Evolutionary conservation across 2,113 vertebrate species (phyloP), one percentile per base, ranked within the genome.

Genomic region (Dasyurus viverrinus): DNA sequence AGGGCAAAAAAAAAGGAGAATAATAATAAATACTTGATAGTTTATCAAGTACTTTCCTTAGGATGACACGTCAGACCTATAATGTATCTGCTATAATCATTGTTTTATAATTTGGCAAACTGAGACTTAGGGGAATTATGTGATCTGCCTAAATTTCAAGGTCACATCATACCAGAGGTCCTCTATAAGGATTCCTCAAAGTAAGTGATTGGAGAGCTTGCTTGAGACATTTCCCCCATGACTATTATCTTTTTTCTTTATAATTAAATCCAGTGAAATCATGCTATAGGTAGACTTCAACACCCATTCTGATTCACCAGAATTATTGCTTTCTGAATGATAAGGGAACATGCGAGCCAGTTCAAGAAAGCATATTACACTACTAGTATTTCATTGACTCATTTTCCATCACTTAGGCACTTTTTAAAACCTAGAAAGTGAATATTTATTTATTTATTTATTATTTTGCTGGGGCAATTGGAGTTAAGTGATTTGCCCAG

Each of bases 361-460:
- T 84, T 36, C 16, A 76, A 22, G 92, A 68, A 52, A 42, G 8
- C 19, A 53, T 26, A 91, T 68, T 57, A 25, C 26, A 19, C 1
- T 25, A 50, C 27, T 93, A 47, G 93, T 24, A 54, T 89, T 89
- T 95, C 68, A 47, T 90, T n/a, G 68, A 23, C 68, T 94, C 55
- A 5, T 42, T 84, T 84, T 2, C 23, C 7, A 46, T 84, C 94
- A 96, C 90, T 53, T 89, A 92, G n/a, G 90, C 30, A 55, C 5
- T 11, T 7, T 93, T 90, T 89, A 53, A 96, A 46, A 89, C 27
- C 26, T 90, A 92, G 47, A 89, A 90, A 96, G 48, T 42, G 89
- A 92, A 94, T 47, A 47, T 47, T 4, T 4, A 47, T 47, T 2
- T 47, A 47, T 47, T 47, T 47, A 47, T 47, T 47, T 47, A 47